phyloP scores from a whole-genome alignment of 1,140 invertebrate genomes.

The Drosophila teissieri region DNA sequence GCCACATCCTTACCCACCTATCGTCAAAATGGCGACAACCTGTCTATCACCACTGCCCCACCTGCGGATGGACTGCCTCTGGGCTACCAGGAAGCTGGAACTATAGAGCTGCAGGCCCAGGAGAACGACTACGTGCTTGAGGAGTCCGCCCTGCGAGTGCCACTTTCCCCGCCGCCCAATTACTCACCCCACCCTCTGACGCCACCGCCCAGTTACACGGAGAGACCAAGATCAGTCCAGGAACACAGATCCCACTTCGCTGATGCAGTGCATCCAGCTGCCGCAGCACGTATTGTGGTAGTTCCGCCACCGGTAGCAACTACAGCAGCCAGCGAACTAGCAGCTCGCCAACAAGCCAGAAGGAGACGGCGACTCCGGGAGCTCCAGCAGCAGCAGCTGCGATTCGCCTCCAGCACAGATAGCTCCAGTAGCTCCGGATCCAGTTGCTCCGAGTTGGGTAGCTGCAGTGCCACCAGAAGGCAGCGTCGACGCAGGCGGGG shows the following conservation, averaged over 20 bases:
- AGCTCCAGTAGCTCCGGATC: constrained; percentile 55
- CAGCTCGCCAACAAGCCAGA: constrained; percentile 63
- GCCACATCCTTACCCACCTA: constrained; percentile 37
- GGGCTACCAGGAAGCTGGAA: constrained; percentile 25
- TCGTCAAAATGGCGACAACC: constrained; percentile 34
- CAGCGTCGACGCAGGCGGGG: constrained; percentile 59
- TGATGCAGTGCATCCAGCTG: constrained; percentile 18
- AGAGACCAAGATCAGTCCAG: constrained; percentile 23
- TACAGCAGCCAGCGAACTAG: constrained; percentile 17
- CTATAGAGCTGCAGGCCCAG: constrained; percentile 51
- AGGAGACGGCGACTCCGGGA: constrained; percentile 64
- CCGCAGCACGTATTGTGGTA: background rate
- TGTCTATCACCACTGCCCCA: constrained; percentile 14
- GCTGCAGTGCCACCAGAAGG: constrained; percentile 26
- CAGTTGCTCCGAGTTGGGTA: constrained; percentile 54
- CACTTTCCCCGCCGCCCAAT: constrained; percentile 59
- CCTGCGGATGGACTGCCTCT: constrained; percentile 6
- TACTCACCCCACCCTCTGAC: constrained; percentile 66
- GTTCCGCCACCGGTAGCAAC: background rate
- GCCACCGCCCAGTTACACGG: constrained; percentile 75
- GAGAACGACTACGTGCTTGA: constrained; percentile 69
- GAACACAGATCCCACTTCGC: background rate
- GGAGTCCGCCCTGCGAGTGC: constrained; percentile 16
- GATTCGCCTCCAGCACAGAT: constrained; percentile 59
- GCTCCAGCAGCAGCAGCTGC: constrained; percentile 55